phyloP scores from a whole-genome alignment of 2,113 vertebrate species.

The Otolemur garnettii region DNA sequence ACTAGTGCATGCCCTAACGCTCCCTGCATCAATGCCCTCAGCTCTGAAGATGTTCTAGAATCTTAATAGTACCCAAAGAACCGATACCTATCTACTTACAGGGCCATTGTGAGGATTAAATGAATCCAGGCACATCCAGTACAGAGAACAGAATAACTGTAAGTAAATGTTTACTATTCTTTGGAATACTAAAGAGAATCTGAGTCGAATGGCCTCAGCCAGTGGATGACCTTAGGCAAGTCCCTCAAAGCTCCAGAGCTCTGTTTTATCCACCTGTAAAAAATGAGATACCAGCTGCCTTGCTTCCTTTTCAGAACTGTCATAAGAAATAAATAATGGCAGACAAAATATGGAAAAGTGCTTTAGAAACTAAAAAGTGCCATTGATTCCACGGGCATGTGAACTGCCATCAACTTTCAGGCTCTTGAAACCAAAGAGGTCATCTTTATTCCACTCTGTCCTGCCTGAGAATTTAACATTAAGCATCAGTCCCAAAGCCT shows the following conservation, averaged over 20 bases:
- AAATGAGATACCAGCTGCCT: background rate
- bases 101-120: background rate
- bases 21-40: background rate
- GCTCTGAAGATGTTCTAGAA: background rate
- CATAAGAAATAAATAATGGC: background rate
- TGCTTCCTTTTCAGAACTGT: background rate
- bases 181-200: background rate
- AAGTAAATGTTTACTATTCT: background rate
- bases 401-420: background rate
- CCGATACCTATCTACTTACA: background rate
- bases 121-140: background rate
- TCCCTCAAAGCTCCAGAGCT: background rate
- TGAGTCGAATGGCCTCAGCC: background rate
- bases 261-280: background rate
- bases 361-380: background rate
- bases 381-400: background rate
- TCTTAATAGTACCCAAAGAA: background rate
- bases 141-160: background rate
- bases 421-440: slow-evolving; percentile 21
- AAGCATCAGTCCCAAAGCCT: background rate
- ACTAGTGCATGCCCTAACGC: background rate
- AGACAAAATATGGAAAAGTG: background rate
- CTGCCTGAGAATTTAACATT: background rate
- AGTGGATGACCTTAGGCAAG: background rate
- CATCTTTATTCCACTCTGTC: background rate